Conservation (phyloP, 2,797 vertebrate genomes). For the Zenarchopterus dispar region DNA sequence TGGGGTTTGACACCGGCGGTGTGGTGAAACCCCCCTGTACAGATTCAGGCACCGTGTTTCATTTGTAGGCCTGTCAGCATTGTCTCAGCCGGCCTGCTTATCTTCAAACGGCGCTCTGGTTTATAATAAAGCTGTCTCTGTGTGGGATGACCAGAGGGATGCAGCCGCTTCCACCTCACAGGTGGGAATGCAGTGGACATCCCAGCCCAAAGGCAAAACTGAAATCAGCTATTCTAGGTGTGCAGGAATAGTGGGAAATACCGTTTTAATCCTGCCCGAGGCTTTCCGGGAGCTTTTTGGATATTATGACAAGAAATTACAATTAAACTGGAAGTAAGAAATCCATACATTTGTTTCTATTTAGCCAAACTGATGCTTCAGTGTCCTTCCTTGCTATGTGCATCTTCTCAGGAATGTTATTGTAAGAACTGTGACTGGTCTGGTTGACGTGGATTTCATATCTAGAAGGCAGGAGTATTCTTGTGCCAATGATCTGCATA, state of each 20-base stretch:
- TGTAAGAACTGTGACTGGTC: too few species aligned
- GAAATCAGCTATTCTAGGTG: constrained; percentile 7
- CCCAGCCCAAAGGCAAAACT: constrained; percentile 4
- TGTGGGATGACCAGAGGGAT: constrained; percentile 19
- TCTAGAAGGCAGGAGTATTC: too few species aligned
- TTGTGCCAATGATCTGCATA: too few species aligned
- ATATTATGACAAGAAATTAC: too few species aligned
- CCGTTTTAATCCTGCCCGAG: neutral
- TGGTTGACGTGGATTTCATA: too few species aligned
- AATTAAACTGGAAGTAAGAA: too few species aligned
- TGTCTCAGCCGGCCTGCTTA: constrained; percentile 25
- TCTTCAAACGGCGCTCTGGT: constrained; percentile 49
- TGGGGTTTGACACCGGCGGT: constrained; percentile 36
- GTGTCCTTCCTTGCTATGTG: too few species aligned
- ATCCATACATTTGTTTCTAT: too few species aligned
- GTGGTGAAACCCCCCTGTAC: constrained; percentile 39
- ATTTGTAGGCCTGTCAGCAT: constrained; percentile 38
- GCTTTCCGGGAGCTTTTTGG: too few species aligned
- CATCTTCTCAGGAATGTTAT: too few species aligned
- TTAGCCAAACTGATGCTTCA: too few species aligned
- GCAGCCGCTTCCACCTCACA: constrained; percentile 23
- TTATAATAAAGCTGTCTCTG: constrained; percentile 50
- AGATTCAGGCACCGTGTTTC: constrained; percentile 35
- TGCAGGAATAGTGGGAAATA: neutral
- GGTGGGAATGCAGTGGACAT: constrained; percentile 25